phyloP scores from a whole-genome alignment of 2,113 vertebrate species.

The Calidris pygmaea region DNA sequence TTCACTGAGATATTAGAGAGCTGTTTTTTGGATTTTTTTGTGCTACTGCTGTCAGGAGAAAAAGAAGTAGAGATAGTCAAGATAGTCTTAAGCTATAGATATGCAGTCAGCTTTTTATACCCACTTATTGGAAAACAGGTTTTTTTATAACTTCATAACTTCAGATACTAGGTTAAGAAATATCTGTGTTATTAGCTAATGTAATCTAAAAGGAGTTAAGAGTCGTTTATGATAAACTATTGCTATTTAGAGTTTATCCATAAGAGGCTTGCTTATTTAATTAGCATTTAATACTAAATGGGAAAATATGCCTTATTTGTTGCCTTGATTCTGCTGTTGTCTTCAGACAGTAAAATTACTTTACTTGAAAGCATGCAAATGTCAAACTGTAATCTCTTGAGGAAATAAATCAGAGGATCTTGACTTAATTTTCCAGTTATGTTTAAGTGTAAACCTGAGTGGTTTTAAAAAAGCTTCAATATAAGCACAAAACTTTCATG shows the following conservation, averaged over 20 bases:
- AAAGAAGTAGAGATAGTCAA: neutral
- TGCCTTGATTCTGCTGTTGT: neutral
- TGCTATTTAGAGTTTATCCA: neutral
- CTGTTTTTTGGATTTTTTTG: neutral
- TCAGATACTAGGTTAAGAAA: neutral
- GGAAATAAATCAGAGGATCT: neutral
- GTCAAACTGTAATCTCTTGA: neutral
- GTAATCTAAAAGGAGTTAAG: neutral
- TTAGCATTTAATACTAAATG: neutral
- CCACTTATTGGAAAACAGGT: neutral
- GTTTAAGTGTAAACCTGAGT: neutral
- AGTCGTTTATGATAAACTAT: neutral
- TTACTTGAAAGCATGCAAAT: neutral
- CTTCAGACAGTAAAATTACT: neutral
- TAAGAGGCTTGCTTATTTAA: neutral
- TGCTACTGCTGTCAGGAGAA: neutral
- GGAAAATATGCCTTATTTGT: neutral
- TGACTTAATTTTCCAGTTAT: neutral
- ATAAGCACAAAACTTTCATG: neutral
- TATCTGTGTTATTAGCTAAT: neutral
- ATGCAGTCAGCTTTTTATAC: neutral
- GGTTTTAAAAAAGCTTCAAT: neutral
- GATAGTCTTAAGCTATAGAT: neutral
- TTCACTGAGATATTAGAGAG: neutral
- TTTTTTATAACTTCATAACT: neutral